Evolutionary conservation across 2,797 vertebrate species (phyloP), one percentile per base, ranked within the genome.

Genomic region (Ataeniobius toweri): DNA sequence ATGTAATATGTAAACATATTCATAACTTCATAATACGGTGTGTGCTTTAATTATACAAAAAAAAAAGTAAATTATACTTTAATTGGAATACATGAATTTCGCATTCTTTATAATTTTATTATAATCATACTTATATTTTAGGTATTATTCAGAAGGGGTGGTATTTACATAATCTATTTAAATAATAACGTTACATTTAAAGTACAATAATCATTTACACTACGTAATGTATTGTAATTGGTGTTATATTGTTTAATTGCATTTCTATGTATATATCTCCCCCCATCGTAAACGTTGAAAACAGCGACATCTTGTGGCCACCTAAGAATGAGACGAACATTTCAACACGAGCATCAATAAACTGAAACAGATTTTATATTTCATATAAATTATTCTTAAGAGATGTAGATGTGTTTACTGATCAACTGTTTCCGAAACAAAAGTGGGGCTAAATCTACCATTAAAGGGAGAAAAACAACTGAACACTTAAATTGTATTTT

Each of bases 251-350:
- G 20, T 78, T 2, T 18, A 16, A 28, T 76, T 9, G 0, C n/a
- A 26, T 76, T 39, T 79, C 16, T 44, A 5, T 53, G 39, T 22
- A 53, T 48, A 26, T 48, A 36, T 31, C 9, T 59, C 46, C 5
- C 10, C 20, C 39, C 48, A 63, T 51, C 9, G 20, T 10, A 58
- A 63, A 44, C 0, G 20, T 70, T 18, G 1, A 22, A 16, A 67
- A 81, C 76, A 88, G 86, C 79, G 86, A 81, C 84, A 83, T 74
- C 86, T 83, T 70, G 73, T 77, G 85, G 86, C 71, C 24, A 67
- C 1, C 16, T 41, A 22, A 68, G 20, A 65, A 61, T 13, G 18
- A 67, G 5, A 41, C 39, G 9, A 48, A 67, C 41, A 7, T 65
- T 71, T 26, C 16, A 20, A 71, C 36, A 55, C 5, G 41, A 75